Evolutionary conservation across 2,113 vertebrate species (phyloP).

Genomic region (Equus przewalskii): DNA sequence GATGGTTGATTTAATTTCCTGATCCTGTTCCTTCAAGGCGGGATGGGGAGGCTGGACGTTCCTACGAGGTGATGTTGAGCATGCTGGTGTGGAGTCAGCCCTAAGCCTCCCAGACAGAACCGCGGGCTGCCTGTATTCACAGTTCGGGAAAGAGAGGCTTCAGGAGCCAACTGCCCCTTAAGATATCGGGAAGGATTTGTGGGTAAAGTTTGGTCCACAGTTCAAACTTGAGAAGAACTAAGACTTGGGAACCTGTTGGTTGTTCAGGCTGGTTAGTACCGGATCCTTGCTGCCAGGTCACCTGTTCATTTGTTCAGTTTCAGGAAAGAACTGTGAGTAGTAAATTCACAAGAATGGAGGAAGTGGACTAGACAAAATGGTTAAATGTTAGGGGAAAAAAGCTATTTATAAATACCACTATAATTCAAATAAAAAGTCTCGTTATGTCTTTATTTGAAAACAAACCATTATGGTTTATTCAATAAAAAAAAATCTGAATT

Average conservation of each 20-base stretch:
- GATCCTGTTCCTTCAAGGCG: not conserved
- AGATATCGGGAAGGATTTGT: not conserved
- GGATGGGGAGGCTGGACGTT: not conserved
- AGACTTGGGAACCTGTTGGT: not conserved
- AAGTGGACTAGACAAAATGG: not conserved
- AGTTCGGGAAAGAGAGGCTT: not conserved
- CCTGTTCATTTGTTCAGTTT: not conserved
- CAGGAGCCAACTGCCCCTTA: fast-evolving
- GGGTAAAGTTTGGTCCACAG: not conserved
- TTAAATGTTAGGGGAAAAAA: not conserved
- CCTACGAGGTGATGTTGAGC: fast-evolving
- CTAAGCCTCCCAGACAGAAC: not conserved
- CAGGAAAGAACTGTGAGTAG: not conserved
- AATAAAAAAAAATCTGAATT: no score
- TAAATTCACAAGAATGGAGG: not conserved
- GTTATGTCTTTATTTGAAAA: not conserved
- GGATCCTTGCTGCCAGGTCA: not conserved
- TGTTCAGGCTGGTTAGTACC: not conserved
- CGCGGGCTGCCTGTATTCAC: no score
- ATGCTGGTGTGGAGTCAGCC: not conserved
- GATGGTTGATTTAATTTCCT: not conserved
- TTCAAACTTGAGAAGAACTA: not conserved
- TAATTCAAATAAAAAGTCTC: not conserved
- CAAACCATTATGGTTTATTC: not conserved
- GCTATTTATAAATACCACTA: not conserved